A percentile compares a stretch with the other conserved stretches of the same genome.
Conservation (phyloP, 1,140 invertebrate genomes). For the Lerema accius region DNA sequence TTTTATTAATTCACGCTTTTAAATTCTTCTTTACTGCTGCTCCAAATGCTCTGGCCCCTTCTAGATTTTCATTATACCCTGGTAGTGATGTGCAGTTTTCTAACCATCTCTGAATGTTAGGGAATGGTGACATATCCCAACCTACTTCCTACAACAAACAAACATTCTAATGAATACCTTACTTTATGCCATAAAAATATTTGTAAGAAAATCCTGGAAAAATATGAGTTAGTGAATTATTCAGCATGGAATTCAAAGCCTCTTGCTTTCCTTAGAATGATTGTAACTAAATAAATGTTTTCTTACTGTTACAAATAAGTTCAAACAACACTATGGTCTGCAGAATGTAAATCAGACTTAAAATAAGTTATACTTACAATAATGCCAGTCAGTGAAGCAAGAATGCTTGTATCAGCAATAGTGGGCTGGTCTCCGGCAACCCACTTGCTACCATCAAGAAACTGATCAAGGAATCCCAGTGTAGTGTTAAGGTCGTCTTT, state of each 20-base stretch:
- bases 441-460: conserved; percentile 82
- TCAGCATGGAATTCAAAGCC: too few relatives aligned
- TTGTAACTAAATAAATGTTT: too few relatives aligned
- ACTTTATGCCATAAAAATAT: too few relatives aligned
- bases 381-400: conserved; percentile 82
- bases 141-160: conserved; percentile 83
- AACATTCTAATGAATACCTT: too few relatives aligned
- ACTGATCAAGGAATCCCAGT: conserved; percentile 83
- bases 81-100: conserved; percentile 83
- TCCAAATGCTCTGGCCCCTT: conserved; percentile 82
- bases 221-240: too few relatives aligned
- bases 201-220: too few relatives aligned
- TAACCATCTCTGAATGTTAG: conserved; percentile 86
- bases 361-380: conserved; percentile 83
- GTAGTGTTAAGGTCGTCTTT: conserved; percentile 83
- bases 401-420: conserved; percentile 85
- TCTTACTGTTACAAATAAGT: too few relatives aligned
- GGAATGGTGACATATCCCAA: conserved; percentile 86
- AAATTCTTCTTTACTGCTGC: conserved; percentile 82
- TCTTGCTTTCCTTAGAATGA: too few relatives aligned
- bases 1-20: conserved; percentile 52
- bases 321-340: too few relatives aligned
- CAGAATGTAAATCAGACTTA: conserved; percentile 7
- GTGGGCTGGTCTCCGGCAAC: conserved; percentile 85
- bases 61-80: conserved; percentile 81